Conservation (phyloP, 2,113 vertebrate species). For the Taurulus bubalis region DNA sequence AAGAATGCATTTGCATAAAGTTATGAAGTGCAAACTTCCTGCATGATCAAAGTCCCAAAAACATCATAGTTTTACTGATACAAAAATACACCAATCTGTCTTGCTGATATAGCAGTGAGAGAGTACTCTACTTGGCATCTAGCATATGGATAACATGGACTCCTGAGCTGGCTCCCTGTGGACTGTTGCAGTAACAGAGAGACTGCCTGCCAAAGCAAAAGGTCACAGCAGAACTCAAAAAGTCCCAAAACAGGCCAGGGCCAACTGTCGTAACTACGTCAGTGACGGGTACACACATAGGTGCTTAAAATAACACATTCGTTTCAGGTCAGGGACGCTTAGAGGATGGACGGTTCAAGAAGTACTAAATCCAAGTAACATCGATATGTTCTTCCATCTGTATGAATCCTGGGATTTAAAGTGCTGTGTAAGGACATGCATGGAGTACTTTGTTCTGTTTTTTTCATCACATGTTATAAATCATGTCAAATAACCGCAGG, state of each 20-base stretch:
- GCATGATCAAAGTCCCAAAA: neutral
- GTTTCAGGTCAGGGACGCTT: constrained; percentile 7
- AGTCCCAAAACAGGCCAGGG: constrained; percentile 13
- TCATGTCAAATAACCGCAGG: constrained; percentile 7
- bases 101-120: neutral
- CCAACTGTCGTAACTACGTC: constrained; percentile 23
- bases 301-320: constrained; percentile 38
- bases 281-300: neutral
- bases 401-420: neutral
- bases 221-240: constrained; percentile 29
- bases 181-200: neutral
- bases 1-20: neutral
- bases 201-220: constrained; percentile 23
- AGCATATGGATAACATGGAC: constrained; percentile 16
- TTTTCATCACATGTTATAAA: neutral
- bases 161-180: neutral
- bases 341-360: neutral
- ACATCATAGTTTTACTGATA: neutral
- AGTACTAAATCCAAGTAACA: neutral
- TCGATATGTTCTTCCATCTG: neutral
- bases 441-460: neutral
- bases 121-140: neutral
- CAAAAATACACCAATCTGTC: neutral
- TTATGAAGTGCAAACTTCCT: neutral
- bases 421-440: neutral